Evolutionary conservation across 2,797 vertebrate genomes (phyloP), one percentile per base, ranked within the genome.

Genomic region (Labeo calbasu): DNA sequence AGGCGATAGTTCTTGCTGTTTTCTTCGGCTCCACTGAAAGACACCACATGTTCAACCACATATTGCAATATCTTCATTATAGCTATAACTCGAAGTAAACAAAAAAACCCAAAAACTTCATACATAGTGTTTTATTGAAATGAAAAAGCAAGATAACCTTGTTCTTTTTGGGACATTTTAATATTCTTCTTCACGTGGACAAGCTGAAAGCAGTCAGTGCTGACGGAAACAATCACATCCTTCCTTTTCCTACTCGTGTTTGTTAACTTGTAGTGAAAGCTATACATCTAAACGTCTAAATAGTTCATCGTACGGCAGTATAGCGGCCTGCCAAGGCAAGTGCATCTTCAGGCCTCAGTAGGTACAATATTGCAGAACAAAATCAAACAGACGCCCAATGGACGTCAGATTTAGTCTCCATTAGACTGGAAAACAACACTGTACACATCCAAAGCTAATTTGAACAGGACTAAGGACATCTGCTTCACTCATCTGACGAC

Each of bases 21-120:
- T 79, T 79, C 78, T 84, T 86, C 83, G 76, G 83, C 84, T 89
- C 82, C 90, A 90, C 84, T 86, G 81, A 87, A 84, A 91, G 84
- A 91, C 85, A 95, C 90, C 94, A 93, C 91, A 93, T 91, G 89
- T 89, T 92, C 81, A 92, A 95, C 91, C 92, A 89, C 91, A 93
- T 88, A 88, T 89, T 86, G 92, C 82, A 91, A 89, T 91, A 91
- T 92, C 88, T 89, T 88, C 86, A 85, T 88, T 88, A 92, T 91
- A 86, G 91, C 92, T 93, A 94, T 88, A 90, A 85, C 91, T 92
- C 57, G 12, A 50, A 71, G 55, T 61, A 28, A 79, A 72, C 83
- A 40, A 53, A 82, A 21, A 32, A 63, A 86, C 69, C 8, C 48
- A 83, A 76, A 92, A 91, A 93, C 88, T 59, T 85, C 81, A 88